Base-by-base conservation (phyloP, 2,888 invertebrate genomes). In the Galerucella pusilla region DNA sequence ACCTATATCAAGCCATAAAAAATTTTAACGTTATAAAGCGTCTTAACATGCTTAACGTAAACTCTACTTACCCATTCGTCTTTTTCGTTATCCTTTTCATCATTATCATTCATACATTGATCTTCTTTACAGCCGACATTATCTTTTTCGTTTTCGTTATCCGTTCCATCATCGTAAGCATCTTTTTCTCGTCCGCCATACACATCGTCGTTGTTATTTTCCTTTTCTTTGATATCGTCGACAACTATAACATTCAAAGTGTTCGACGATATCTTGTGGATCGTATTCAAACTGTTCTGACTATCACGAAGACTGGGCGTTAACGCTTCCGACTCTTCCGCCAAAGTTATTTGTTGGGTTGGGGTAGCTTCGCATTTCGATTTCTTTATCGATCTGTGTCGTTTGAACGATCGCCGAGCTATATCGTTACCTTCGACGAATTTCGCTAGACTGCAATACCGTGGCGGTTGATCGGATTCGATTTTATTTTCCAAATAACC, bases 371-470 rank as follows among this genome's bases (percentile, higher is more conserved):
- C 88, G 68, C 90, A 90, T 83, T 88, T 88, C 20, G 85, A 84
- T 20, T 84, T 77, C 80, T 86, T 87, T 7, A 81, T 82, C 11
- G 84, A 76, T 46, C 85, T 80, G 3, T 80, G 76, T 60, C 89
- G 89, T 82, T 92, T 93, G 85, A 95, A 94, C 2, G 95, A 95
- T 85, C 92, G 91, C 65, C 94, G 90, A 0, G 93, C 94, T 76
- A 96, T 95, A 85, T 96, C 95, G 86, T 91, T 95, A 49, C 94
- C 95, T 87, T 95, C 95, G 75, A 93, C 94, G 83, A 95, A 95
- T 80, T 94, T 93, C 1, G 95, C 95, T 82, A 96, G 88, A 83
- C 94, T 94, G 85, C 94, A 94, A 84, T 92, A 94, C 79, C 92
- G 93, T 71, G 92, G 91, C 72, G 92, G 91, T 81, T 91, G 91